Evolutionary conservation across 2,797 vertebrate species (phyloP), one percentile per base, ranked within the genome.

Genomic region (Pangasius sanitwongsei): DNA sequence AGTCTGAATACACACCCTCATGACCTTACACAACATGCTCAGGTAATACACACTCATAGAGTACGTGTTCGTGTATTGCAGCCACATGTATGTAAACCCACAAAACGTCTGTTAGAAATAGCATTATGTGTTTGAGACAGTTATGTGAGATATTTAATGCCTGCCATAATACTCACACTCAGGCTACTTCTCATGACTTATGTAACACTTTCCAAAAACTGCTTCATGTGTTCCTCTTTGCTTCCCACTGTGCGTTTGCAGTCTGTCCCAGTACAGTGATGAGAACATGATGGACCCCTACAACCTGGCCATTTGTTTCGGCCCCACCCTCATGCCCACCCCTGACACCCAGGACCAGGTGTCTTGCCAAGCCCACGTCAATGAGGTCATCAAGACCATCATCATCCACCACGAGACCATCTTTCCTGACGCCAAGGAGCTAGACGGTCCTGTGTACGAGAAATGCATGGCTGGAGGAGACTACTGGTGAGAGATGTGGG

Each of bases 251-350:
- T 84, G 41, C 57, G 53, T 63, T 53, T 78, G 48, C 93, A 99
- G 98, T 92, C 95, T 99, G 92, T 99, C 98, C 69, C 98, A 99
- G 94, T 99, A 99, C 96, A 99, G 98, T 1, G 98, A 99, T 86
- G 98, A 99, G 95, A 99, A 99, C 94, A 99, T 99, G 98, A 99
- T 99, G 98, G 98, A 99, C 95, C 97, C 98, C 0, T 99, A 98
- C 94, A 99, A 99, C 92, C 92, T 99, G 95, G 98, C 98, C 92
- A 99, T 99, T 95, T 99, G 98, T 95, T 99, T 99, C 88, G 98
- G 98, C 69, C 98, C 98, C 65, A 99, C 98, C 0, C 93, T 99
- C 90, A 99, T 99, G 98, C 98, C 98, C 69, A 98, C 98, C n/a
- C 98, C 98, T 8, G 98, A 99, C 92, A 96, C 97, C 92, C 98